Conservation (phyloP, 2,888 invertebrate species). For the Apamea anceps region DNA sequence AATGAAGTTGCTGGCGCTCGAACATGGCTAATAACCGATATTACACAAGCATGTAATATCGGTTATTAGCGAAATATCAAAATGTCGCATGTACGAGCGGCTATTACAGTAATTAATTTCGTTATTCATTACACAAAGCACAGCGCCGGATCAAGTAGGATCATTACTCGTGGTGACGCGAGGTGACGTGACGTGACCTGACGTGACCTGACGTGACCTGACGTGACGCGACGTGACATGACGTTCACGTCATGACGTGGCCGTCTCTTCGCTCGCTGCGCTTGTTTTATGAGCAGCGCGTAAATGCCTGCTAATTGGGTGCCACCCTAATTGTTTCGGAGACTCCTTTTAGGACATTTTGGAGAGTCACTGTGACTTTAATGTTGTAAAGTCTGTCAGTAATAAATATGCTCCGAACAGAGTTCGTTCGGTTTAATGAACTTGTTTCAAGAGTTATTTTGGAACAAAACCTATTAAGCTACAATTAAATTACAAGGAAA, state of each 20-base stretch:
- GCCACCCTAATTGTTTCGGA: constrained; percentile 61
- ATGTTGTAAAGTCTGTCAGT: constrained; percentile 43
- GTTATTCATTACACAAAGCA: constrained; percentile 59
- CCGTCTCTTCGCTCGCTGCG: constrained; percentile 37
- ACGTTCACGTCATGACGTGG: constrained; percentile 36
- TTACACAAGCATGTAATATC: constrained; percentile 25
- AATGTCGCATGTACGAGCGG: constrained; percentile 41
- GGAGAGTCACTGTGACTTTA: constrained; percentile 54
- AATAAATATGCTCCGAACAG: constrained; percentile 48
- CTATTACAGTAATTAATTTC: constrained; percentile 64
- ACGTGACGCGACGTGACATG: constrained; percentile 16
- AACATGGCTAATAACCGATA: constrained; percentile 16
- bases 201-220: constrained; percentile 27
- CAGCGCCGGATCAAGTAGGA: constrained; percentile 34
- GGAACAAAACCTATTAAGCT: neutral
- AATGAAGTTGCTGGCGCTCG: constrained; percentile 49
- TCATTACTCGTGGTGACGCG: constrained; percentile 56
- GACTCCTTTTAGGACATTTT: constrained; percentile 50
- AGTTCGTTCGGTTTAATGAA: constrained; percentile 33
- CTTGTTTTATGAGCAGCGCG: constrained; percentile 61
- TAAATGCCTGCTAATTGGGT: constrained; percentile 64
- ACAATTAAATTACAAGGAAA: neutral
- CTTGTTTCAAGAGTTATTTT: constrained; percentile 31
- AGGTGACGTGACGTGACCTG: constrained; percentile 36
- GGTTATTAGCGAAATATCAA: constrained; percentile 63